Percentiles rank a stretch among this genome's conserved stretches.
Conservation (phyloP, 2,113 vertebrate species). For the Oryzias curvinotus region DNA sequence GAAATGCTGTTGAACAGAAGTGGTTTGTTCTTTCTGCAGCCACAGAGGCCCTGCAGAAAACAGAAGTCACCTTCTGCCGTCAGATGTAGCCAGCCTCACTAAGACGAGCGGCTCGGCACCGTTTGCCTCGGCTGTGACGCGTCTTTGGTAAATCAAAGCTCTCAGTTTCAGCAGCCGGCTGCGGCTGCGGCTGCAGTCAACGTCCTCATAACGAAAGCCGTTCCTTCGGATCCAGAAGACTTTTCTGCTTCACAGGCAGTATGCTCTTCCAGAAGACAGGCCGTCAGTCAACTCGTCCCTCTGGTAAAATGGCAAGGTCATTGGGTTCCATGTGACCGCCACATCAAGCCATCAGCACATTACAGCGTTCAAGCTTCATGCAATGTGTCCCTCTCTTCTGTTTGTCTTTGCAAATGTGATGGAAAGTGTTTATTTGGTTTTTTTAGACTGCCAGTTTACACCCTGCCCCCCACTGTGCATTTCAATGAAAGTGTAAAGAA, state of each 20-base stretch:
- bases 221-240: constrained; percentile 21
- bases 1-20: no score
- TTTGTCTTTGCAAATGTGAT: neutral
- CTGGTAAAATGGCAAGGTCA: constrained; percentile 51
- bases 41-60: constrained; percentile 1
- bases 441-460: neutral
- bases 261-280: constrained; percentile 41
- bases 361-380: neutral
- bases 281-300: constrained; percentile 52
- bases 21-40: no score
- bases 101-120: constrained; percentile 23
- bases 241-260: constrained; percentile 12
- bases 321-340: constrained; percentile 26
- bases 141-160: no score
- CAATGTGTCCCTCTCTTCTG: neutral
- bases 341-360: constrained; percentile 42
- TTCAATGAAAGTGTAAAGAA: constrained; percentile 14
- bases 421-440: neutral
- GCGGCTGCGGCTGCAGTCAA: no score
- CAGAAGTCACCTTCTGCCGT: constrained; percentile 11
- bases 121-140: constrained; percentile 22
- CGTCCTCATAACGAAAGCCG: constrained; percentile 15
- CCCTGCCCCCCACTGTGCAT: neutral
- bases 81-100: constrained; percentile 3
- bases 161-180: no score